A percentile compares a stretch with the other conserved stretches of the same genome.
Conservation (phyloP, 92 coral and sea anemone species). For the Palythoa grandis region DNA sequence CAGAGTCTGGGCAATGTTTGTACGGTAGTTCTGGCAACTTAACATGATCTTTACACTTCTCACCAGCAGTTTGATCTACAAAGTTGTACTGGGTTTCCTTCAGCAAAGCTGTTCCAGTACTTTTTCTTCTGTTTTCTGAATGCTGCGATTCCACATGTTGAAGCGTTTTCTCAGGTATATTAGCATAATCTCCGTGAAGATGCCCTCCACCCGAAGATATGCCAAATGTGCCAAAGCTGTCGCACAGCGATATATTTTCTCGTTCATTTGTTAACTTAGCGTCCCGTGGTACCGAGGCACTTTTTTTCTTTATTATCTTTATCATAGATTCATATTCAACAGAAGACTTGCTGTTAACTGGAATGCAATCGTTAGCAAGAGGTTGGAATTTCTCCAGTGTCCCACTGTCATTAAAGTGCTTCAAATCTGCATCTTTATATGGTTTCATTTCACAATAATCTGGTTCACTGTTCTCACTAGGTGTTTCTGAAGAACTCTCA, state of each 20-base stretch:
- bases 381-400: neutral
- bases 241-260: neutral
- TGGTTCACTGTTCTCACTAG: neutral
- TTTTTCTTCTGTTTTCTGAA: slow-evolving; percentile 11
- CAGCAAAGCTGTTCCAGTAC: slow-evolving; percentile 3
- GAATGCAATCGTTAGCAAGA: neutral
- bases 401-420: neutral
- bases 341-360: slow-evolving; percentile 10
- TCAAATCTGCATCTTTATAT: slow-evolving; percentile 6
- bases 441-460: slow-evolving; percentile 35
- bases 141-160: neutral
- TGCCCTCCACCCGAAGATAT: neutral
- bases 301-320: slow-evolving; percentile 38
- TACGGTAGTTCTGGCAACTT: neutral
- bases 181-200: neutral
- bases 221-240: neutral
- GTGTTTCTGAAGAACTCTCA: neutral
- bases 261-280: slow-evolving; percentile 8
- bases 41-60: neutral
- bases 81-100: neutral
- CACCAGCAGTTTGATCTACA: neutral
- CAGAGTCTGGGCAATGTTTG: neutral
- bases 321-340: slow-evolving; percentile 43
- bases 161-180: neutral
- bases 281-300: slow-evolving; percentile 33